A percentile compares a stretch with the other conserved stretches of the same genome.
phyloP scores from a whole-genome alignment of 2,888 invertebrate genomes.

The Heliconius ethilla region DNA sequence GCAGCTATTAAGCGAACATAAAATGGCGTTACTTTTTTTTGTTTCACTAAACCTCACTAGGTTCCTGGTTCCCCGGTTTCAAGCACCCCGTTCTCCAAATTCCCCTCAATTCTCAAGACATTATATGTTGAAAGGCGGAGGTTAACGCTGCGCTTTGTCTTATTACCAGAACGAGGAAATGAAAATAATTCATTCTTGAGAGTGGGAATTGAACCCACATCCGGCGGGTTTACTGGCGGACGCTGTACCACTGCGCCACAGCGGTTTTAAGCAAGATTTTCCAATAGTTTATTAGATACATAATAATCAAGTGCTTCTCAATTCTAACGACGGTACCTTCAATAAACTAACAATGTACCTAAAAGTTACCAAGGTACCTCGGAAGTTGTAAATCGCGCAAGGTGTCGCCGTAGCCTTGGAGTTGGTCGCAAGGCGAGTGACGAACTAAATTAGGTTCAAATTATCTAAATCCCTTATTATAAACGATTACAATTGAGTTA shows the following conservation, averaged over 20 bases:
- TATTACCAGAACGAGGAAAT: background rate
- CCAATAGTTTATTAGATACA: background rate
- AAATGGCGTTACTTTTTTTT: background rate
- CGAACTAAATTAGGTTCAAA: conserved; percentile 43
- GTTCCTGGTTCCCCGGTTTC: too few relatives aligned
- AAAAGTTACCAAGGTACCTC: background rate
- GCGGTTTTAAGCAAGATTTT: too few relatives aligned
- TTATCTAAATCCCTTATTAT: conserved; percentile 30
- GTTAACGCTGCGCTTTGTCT: background rate
- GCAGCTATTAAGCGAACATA: conserved; percentile 3
- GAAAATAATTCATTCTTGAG: background rate
- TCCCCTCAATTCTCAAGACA: background rate
- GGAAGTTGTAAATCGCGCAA: conserved; percentile 24
- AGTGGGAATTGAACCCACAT: background rate
- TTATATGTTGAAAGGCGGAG: background rate
- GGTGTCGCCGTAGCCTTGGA: conserved; percentile 33
- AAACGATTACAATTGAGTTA: conserved; percentile 26
- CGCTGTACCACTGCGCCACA: too few relatives aligned
- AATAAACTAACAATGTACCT: background rate
- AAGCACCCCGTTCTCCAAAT: too few relatives aligned
- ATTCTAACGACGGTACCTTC: background rate
- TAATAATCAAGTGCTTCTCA: background rate
- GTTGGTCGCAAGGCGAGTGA: conserved; percentile 1
- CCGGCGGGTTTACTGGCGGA: too few relatives aligned
- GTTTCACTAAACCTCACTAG: too few relatives aligned